Conservation (phyloP, 2,888 invertebrate genomes). For the Drosophila peninsularis region DNA sequence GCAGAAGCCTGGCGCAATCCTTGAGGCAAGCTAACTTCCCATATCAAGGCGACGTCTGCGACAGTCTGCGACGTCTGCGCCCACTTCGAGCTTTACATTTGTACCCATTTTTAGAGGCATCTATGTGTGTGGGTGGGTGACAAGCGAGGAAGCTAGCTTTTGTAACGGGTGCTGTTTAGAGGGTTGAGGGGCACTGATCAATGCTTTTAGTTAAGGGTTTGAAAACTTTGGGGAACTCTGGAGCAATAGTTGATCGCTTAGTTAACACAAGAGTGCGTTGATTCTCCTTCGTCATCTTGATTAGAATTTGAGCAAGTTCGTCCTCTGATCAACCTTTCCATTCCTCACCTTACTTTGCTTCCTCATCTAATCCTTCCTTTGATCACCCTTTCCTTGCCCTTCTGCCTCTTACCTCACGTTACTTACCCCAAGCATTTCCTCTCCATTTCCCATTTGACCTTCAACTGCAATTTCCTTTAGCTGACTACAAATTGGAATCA, state of each 20-base stretch:
- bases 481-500: not conserved
- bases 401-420: too few relatives aligned
- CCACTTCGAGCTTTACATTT: not conserved
- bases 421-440: not conserved
- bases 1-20: constrained; percentile 65
- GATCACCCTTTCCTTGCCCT: too few relatives aligned
- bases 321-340: too few relatives aligned
- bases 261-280: not conserved
- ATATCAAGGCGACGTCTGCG: constrained; percentile 22
- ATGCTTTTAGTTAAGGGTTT: not conserved
- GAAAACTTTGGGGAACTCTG: not conserved
- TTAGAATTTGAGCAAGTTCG: too few relatives aligned
- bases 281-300: too few relatives aligned
- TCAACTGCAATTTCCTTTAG: not conserved
- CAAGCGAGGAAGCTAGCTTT: not conserved
- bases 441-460: not conserved
- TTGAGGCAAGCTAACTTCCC: constrained; percentile 20
- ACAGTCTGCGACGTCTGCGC: constrained; percentile 47
- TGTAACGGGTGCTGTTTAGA: not conserved
- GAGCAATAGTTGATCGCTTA: not conserved
- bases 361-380: not conserved
- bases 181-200: too few relatives aligned
- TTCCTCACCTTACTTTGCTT: too few relatives aligned
- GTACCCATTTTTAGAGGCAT: not conserved
- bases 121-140: not conserved